Evolutionary conservation across 2,113 vertebrate species (phyloP).

Genomic region (Calypte anna): DNA sequence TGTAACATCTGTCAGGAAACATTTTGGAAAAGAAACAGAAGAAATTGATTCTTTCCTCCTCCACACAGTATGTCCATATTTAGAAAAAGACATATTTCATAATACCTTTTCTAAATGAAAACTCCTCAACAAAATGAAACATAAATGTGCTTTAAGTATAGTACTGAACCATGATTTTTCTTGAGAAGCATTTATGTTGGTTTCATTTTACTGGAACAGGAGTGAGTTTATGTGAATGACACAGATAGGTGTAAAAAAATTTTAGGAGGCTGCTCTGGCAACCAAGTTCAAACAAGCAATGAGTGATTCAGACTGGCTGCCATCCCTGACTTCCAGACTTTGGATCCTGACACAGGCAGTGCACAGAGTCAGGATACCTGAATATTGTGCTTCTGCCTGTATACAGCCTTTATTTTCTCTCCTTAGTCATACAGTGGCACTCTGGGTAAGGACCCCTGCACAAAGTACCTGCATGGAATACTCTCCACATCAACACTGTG

Average conservation of each 20-base stretch:
- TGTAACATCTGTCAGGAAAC: not conserved
- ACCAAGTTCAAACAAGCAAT: slow-evolving; percentile 18
- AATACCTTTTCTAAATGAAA: slow-evolving; percentile 21
- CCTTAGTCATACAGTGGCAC: not conserved
- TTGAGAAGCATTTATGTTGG: slow-evolving; percentile 28
- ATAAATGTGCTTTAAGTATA: not conserved
- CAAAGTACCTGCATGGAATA: not conserved
- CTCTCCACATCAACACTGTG: not conserved
- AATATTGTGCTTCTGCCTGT: not conserved
- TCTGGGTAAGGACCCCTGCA: not conserved
- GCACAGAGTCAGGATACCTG: not conserved
- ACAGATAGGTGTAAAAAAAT: slow-evolving; percentile 29
- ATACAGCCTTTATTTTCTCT: not conserved
- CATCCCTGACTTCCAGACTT: not conserved
- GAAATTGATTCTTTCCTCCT: not conserved
- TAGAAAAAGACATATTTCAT: slow-evolving; percentile 12
- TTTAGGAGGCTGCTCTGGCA: slow-evolving; percentile 18
- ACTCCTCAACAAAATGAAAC: slow-evolving; percentile 42
- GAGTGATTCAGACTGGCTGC: not conserved
- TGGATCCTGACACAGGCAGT: not conserved
- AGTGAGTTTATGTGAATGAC: slow-evolving; percentile 52
- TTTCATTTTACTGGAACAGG: slow-evolving; percentile 26
- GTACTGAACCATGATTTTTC: slow-evolving; percentile 36
- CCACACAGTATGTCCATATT: not conserved
- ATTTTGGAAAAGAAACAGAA: slow-evolving; percentile 39